phyloP scores from a whole-genome alignment of 2,113 vertebrate species.

The Nothocercus julius region DNA sequence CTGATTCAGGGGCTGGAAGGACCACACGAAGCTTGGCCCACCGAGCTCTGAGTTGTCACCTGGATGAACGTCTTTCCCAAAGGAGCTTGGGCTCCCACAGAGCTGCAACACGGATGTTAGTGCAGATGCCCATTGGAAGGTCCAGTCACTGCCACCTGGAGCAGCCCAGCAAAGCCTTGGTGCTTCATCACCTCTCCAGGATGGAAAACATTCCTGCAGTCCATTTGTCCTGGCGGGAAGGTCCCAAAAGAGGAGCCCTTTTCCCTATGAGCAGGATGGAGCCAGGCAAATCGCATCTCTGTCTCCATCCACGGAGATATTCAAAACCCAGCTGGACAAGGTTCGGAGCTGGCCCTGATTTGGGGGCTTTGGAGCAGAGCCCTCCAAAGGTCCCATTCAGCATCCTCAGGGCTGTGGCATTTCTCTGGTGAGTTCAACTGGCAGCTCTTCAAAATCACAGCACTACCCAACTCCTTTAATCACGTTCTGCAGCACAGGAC shows the following conservation, averaged over 20 bases:
- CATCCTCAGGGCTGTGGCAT: neutral
- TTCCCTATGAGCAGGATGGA: neutral
- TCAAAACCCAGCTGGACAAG: neutral
- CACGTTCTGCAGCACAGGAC: no score
- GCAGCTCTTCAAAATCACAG: neutral
- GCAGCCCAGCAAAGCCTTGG: neutral
- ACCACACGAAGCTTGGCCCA: neutral
- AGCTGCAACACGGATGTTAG: neutral
- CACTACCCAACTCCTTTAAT: rapidly evolving
- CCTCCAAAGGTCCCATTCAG: neutral
- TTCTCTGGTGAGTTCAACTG: neutral
- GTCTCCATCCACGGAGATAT: neutral
- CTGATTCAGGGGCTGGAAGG: neutral
- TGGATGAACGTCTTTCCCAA: neutral
- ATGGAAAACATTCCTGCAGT: neutral
- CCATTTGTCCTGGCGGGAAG: neutral
- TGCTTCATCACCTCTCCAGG: neutral
- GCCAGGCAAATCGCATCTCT: neutral
- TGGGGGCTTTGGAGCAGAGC: neutral
- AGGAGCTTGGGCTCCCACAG: neutral
- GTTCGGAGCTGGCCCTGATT: neutral
- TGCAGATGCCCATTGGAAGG: neutral
- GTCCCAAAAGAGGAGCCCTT: neutral
- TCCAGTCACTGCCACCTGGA: neutral
- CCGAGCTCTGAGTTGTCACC: neutral